Percentiles rank a stretch among this genome's conserved stretches.
Evolutionary conservation across 2,797 vertebrate genomes (phyloP).

Genomic region (Coendou prehensilis): DNA sequence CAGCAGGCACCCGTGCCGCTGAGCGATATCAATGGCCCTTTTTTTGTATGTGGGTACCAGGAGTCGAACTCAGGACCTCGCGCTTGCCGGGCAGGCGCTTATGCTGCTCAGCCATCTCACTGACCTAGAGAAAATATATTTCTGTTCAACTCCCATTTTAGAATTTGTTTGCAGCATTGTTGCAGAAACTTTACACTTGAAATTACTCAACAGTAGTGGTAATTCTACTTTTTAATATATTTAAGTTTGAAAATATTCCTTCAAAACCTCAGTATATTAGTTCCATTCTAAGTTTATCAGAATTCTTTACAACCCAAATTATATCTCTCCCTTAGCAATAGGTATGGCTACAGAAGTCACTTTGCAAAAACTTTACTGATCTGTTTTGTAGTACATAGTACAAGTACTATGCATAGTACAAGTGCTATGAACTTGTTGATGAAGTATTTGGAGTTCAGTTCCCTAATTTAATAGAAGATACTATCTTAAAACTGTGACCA

Average conservation of each 20-base stretch:
- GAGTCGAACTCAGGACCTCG: too few relatives aligned
- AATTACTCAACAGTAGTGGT: constrained; percentile 38
- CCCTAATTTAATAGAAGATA: constrained; percentile 39
- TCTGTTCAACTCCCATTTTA: constrained; percentile 32
- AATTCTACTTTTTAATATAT: constrained; percentile 3
- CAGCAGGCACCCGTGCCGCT: too few relatives aligned
- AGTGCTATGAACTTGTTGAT: neutral
- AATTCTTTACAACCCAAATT: constrained; percentile 46
- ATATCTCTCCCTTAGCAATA: constrained; percentile 30
- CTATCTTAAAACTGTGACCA: constrained; percentile 56
- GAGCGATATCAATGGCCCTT: too few relatives aligned
- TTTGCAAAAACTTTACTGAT: constrained; percentile 23
- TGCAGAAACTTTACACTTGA: constrained; percentile 43
- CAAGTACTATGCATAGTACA: neutral
- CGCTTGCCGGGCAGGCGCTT: too few relatives aligned
- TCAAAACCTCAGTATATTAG: neutral
- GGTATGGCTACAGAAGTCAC: neutral
- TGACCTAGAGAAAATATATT: neutral
- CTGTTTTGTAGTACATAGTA: neutral
- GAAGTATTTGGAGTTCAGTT: neutral
- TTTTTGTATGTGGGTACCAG: too few relatives aligned
- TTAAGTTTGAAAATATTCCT: constrained; percentile 52
- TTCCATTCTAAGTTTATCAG: neutral
- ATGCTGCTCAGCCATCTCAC: too few relatives aligned
- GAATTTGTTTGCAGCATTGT: neutral